Conservation (phyloP, 1,140 invertebrate genomes). For the Sitobion miscanthi region DNA sequence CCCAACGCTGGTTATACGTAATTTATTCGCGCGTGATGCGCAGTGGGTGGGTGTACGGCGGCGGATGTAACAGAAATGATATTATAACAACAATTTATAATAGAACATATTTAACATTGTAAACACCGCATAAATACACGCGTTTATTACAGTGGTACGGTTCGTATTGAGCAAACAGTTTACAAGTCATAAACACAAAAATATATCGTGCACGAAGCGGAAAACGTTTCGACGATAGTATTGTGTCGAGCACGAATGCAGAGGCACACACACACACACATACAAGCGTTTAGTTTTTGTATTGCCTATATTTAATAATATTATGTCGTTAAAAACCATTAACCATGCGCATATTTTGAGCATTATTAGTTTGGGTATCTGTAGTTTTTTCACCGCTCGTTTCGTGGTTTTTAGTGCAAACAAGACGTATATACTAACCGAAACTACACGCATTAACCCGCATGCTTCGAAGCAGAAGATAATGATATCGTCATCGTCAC, state of each 20-base stretch:
- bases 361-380: background rate
- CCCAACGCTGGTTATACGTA: too few relatives aligned
- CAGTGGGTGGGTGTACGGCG: background rate
- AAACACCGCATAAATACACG: background rate
- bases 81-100: background rate
- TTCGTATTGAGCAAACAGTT: constrained; percentile 6
- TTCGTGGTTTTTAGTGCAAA: background rate
- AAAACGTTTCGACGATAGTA: background rate
- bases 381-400: background rate
- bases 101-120: background rate
- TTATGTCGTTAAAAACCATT: background rate
- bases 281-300: background rate
- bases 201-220: background rate
- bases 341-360: background rate
- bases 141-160: constrained; percentile 4
- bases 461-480: background rate
- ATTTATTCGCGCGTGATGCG: too few relatives aligned
- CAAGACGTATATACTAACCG: background rate
- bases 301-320: background rate
- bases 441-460: background rate
- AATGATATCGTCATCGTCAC: too few relatives aligned
- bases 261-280: background rate
- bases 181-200: constrained; percentile 16
- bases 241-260: background rate
- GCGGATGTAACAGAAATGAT: background rate